Conservation (phyloP, 2,113 vertebrate genomes). For the Psilopogon haemacephalus region DNA sequence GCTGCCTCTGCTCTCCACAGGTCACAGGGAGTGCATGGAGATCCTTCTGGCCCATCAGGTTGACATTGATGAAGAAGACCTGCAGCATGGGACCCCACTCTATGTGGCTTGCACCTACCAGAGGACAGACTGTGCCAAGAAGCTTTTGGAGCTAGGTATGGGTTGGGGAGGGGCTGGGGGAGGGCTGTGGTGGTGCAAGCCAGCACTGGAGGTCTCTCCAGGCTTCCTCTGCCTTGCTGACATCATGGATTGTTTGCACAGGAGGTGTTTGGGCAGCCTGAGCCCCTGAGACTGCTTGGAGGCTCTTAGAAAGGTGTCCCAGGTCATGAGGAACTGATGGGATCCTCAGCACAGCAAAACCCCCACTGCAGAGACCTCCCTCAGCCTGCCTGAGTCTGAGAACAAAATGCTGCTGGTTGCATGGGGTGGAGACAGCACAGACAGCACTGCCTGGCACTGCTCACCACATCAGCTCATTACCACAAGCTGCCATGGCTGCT, state of each 20-base stretch:
- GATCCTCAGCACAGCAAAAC: neutral
- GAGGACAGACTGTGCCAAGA: slow-evolving; percentile 81
- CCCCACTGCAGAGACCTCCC: neutral
- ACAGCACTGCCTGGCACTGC: neutral
- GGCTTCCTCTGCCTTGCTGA: neutral
- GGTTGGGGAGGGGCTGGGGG: neutral
- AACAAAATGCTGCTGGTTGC: neutral
- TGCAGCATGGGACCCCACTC: slow-evolving; percentile 80
- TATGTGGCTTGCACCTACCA: slow-evolving; percentile 83
- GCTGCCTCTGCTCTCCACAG: slow-evolving; percentile 58
- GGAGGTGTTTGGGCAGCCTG: neutral
- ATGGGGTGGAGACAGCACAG: neutral
- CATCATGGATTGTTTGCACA: neutral
- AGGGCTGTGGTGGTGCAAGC: neutral
- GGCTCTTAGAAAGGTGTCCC: neutral
- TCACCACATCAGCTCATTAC: neutral
- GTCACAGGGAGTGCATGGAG: slow-evolving; percentile 89
- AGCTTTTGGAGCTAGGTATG: slow-evolving; percentile 86
- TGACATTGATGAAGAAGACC: slow-evolving; percentile 82
- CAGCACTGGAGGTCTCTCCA: fast-evolving
- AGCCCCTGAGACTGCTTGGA: neutral
- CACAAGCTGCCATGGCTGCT: neutral
- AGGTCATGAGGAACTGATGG: neutral
- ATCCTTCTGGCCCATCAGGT: slow-evolving; percentile 82
- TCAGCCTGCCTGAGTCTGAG: neutral